Evolutionary conservation across 2,113 vertebrate species (phyloP), one percentile per base, ranked within the genome.

Genomic region (Aspiorhynchus laticeps): DNA sequence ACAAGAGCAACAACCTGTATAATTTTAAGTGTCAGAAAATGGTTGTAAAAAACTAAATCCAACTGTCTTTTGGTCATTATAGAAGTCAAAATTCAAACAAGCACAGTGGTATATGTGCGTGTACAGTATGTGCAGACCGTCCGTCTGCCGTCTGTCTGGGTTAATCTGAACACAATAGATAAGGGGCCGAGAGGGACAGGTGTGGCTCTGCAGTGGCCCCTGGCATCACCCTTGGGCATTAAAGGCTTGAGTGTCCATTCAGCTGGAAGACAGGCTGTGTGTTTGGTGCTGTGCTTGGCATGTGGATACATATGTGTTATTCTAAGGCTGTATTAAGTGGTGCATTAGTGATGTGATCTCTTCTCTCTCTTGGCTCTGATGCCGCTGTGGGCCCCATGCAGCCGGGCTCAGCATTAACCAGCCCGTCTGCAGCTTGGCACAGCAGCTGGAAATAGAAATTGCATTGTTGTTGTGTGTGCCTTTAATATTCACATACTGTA

Each of bases 111-210:
- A 83, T 65, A 38, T 48, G 21, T 77, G 56, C 63, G 75, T 89
- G 88, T 87, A 90, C 79, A 41, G 77, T 75, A 80, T 81, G 87
- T 82, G 67, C 84, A 10, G 67, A 63, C 67, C 78, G 82, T 59
- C 19, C 51, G 85, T 83, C 33, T 83, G 86, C 33, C 21, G 17
- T 36, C 48, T 67, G 63, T 78, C 24, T 73, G 85, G 43, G 48
- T 63, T 63, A 79, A 73, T 86, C 77, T 71, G n/a, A 67, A 80
- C 77, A 86, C 85, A 86, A 80, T 80, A 69, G 59, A 33, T 51
- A 46, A 79, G 61, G 11, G 59, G 28, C 6, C 0, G 14, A 53
- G 48, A 67, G 46, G 46, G 85, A 86, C 85, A 86, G 85, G 85
- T 86, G 85, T 53, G 63, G 74, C 59, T 43, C 41, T 85, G 21